A percentile compares a stretch with the other conserved stretches of the same genome.
Evolutionary conservation across 2,113 vertebrate genomes (phyloP).

Genomic region (Lota lota): DNA sequence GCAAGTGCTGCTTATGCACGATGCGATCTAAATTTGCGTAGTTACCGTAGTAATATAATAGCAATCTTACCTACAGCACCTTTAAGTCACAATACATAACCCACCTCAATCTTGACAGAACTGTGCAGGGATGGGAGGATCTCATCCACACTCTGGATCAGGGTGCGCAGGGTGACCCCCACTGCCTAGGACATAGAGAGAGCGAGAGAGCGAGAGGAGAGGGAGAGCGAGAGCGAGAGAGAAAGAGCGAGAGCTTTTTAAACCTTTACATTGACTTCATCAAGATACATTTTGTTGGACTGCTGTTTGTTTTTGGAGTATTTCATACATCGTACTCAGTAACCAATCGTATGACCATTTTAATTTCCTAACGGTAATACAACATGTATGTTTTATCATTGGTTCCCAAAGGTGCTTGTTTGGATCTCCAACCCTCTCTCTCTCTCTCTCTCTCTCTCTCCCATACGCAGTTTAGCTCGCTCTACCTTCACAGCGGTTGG

Average conservation of each 20-base stretch:
- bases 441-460: background rate
- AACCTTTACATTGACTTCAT: background rate
- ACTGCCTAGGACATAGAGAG: conserved; percentile 69
- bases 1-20: too few species aligned
- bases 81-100: background rate
- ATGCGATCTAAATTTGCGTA: too few species aligned
- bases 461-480: background rate
- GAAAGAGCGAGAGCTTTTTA: background rate
- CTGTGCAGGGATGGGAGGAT: conserved; percentile 81
- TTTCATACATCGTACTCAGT: too few species aligned
- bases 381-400: too few species aligned
- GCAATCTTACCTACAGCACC: too few species aligned
- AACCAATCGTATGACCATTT: too few species aligned
- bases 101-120: conserved; percentile 83
- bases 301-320: too few species aligned
- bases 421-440: background rate
- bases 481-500: conserved; percentile 84
- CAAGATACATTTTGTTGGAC: too few species aligned
- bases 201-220: background rate
- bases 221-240: background rate
- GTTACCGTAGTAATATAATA: too few species aligned
- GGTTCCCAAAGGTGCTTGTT: background rate
- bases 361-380: too few species aligned
- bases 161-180: conserved; percentile 81
- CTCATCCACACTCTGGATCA: conserved; percentile 86